Conservation (phyloP, 2,797 vertebrate genomes). For the Eulemur coronatus region DNA sequence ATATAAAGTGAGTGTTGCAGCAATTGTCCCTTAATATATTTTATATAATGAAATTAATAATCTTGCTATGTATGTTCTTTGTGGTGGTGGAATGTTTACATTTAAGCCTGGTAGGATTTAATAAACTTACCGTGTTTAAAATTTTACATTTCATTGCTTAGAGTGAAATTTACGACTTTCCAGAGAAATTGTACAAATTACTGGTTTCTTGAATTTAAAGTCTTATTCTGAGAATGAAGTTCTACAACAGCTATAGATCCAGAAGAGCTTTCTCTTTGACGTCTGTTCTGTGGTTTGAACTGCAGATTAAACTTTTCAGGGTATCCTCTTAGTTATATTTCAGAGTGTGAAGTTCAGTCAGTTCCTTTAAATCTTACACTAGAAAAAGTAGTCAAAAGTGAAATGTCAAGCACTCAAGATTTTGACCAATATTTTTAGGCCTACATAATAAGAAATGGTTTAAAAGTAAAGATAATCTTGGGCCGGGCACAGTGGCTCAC, state of each 20-base stretch:
- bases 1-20: slow-evolving; percentile 27
- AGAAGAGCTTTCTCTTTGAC: slow-evolving; percentile 52
- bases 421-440: slow-evolving; percentile 35
- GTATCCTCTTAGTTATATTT: background rate
- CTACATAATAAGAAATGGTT: slow-evolving; percentile 28
- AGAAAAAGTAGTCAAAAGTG: slow-evolving; percentile 17
- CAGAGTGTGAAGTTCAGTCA: background rate
- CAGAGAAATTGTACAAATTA: slow-evolving; percentile 53
- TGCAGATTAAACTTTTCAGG: slow-evolving; percentile 35
- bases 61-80: slow-evolving; percentile 39
- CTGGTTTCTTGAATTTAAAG: slow-evolving; percentile 55
- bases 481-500: too few relatives aligned
- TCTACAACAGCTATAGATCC: background rate
- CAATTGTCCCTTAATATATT: slow-evolving; percentile 25
- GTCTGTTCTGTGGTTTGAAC: slow-evolving; percentile 46
- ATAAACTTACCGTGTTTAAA: slow-evolving; percentile 34
- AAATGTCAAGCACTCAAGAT: slow-evolving; percentile 4
- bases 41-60: background rate
- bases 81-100: background rate
- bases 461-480: slow-evolving; percentile 26
- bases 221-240: slow-evolving; percentile 35
- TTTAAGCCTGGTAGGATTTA: slow-evolving; percentile 40
- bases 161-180: slow-evolving; percentile 15
- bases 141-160: slow-evolving; percentile 49
- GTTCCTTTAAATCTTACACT: slow-evolving; percentile 26